Percentiles rank a stretch among this genome's conserved stretches.
Evolutionary conservation across 2,113 vertebrate species (phyloP).

Genomic region (Noturus placidus): DNA sequence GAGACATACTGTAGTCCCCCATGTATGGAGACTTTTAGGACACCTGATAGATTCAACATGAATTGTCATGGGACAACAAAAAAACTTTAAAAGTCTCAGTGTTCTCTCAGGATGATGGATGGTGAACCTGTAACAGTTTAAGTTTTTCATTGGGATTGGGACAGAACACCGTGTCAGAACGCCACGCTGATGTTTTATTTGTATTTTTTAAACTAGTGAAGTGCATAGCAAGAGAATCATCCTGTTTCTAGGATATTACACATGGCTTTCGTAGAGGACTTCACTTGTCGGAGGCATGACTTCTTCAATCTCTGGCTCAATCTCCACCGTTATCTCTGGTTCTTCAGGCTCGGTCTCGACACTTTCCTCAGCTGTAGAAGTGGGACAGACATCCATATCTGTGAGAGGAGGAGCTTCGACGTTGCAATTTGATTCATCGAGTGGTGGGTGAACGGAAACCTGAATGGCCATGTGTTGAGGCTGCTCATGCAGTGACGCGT

Average conservation of each 20-base stretch:
- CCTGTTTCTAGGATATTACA: conserved; percentile 72
- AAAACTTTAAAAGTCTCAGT: neutral
- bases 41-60: conserved; percentile 62
- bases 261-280: conserved; percentile 93
- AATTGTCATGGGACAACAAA: conserved; percentile 42
- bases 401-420: conserved; percentile 69
- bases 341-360: conserved; percentile 41
- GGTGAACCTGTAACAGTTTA: neutral
- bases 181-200: neutral
- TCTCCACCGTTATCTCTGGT: conserved; percentile 3
- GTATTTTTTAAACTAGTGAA: conserved; percentile 64
- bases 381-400: conserved; percentile 56
- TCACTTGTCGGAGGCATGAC: conserved; percentile 55
- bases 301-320: conserved; percentile 13
- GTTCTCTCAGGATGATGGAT: neutral
- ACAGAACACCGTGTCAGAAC: conserved; percentile 67
- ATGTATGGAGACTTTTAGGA: no score
- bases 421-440: conserved; percentile 64
- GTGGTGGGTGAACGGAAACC: conserved; percentile 88
- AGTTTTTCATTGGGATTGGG: conserved; percentile 40
- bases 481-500: conserved; percentile 87
- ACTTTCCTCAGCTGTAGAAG: neutral
- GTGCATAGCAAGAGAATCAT: conserved; percentile 73
- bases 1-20: no score
- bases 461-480: conserved; percentile 95